Base-by-base conservation (phyloP, 2,888 invertebrate species). In the Psylliodes chrysocephalus region DNA sequence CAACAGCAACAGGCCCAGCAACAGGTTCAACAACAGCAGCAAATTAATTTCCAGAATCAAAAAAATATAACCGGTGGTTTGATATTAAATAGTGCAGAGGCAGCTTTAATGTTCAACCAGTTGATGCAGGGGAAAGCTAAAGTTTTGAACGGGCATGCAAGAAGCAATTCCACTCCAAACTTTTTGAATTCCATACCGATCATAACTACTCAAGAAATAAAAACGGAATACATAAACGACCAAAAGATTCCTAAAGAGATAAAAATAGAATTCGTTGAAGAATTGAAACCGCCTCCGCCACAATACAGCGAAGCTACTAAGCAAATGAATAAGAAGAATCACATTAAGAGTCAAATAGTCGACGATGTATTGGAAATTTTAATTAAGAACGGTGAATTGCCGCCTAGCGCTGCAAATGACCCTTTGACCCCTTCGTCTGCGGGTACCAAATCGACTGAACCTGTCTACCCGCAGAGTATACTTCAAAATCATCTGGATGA, bases 341-440 rank as follows among this genome's bases (percentile, higher is more conserved):
- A 76, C 78, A 78, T 86, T 22, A 89, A 91, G 78, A 92, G 92
- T 76, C 92, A 94, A 79, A 91, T 91, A 57, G 92, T 95, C 76
- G 94, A 95, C 78, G 96, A 97, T 81, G 95, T 97, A 0, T 84
- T 97, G 57, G 96, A 97, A 79, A 95, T 97, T 71, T 87, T 97
- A 10, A 95, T 96, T 44, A 92, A 95, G 78, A 95, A 94, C 79
- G 96, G 96, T 8, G 96, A 96, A 78, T 82, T 96, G 61, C 94
- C 96, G 0, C 90, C 95, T 6, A 94, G 94, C 73, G 94, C 94
- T 0, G 95, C 93, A 0, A 89, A 91, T 72, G 89, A 90, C 73
- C 89, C 89, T 69, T 80, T 86, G 66, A 86, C 88, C 19, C 86
- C 89, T 69, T 82, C 66, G 74, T 85, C 80, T 67, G 85, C 73